These are phyloP conservation scores for Potamarius usumacintae DNA, from an alignment of 2,113 vertebrate species.

Conservation along the genomic window DNA sequence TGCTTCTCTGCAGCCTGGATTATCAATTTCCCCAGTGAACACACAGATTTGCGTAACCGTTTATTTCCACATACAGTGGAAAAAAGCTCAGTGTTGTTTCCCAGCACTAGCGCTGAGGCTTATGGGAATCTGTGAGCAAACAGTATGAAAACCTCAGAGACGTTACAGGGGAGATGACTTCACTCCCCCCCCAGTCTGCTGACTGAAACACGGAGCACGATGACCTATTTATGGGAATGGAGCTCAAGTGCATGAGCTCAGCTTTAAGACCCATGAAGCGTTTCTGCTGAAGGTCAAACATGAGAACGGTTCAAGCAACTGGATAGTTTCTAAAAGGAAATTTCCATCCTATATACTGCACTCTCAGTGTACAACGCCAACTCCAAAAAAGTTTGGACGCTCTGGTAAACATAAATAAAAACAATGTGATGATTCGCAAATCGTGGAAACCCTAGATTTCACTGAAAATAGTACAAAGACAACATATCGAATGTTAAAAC, in stretches of 20 bases:
- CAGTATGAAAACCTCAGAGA: slow-evolving; percentile 40
- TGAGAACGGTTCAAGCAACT: neutral
- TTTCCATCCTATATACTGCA: neutral
- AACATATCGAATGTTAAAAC: too few species aligned
- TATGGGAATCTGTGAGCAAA: slow-evolving; percentile 40
- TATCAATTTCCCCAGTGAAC: neutral
- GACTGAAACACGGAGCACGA: slow-evolving; percentile 23
- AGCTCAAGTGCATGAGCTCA: slow-evolving; percentile 31
- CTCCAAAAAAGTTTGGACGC: too few species aligned
- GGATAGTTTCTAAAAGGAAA: neutral
- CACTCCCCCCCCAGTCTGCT: slow-evolving; percentile 29
- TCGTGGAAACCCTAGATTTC: too few species aligned
- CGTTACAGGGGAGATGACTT: slow-evolving; percentile 27
- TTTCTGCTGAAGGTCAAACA: slow-evolving; percentile 22
- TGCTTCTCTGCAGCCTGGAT: neutral
- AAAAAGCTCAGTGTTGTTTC: neutral
- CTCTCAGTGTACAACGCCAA: neutral
- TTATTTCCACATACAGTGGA: slow-evolving; percentile 21
- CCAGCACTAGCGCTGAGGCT: slow-evolving; percentile 16
- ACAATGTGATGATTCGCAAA: too few species aligned
- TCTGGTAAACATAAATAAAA: too few species aligned
- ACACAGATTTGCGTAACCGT: neutral
- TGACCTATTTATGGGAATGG: slow-evolving; percentile 38
- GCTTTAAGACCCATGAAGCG: slow-evolving; percentile 11
- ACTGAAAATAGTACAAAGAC: too few species aligned